Percentiles rank a stretch among this genome's conserved stretches.
phyloP scores from a whole-genome alignment of 23 tunicate genomes.

The Clavelina lepadiformis region DNA sequence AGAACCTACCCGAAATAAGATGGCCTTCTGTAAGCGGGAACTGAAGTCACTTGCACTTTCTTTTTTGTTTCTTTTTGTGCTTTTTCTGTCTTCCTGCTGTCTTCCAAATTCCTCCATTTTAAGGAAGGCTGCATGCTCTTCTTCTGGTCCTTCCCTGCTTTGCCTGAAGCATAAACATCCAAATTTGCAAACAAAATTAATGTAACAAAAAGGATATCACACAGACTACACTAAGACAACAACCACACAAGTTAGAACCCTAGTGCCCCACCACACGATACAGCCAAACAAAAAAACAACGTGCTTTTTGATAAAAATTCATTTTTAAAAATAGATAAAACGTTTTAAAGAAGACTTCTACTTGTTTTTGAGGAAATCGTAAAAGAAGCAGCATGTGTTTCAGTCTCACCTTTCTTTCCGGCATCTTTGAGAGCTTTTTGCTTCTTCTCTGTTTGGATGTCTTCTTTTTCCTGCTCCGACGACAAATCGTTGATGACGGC shows the following conservation, averaged over 20 bases:
- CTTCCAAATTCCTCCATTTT: slow-evolving; percentile 81
- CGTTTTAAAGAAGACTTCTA: too few relatives aligned
- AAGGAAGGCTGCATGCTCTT: slow-evolving; percentile 68
- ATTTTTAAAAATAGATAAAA: too few relatives aligned
- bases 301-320: too few relatives aligned
- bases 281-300: too few relatives aligned
- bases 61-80: slow-evolving; percentile 9
- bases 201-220: too few relatives aligned
- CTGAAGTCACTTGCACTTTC: slow-evolving; percentile 6
- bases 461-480: slow-evolving; percentile 43
- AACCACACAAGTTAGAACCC: too few relatives aligned
- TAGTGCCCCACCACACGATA: too few relatives aligned
- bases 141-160: slow-evolving; percentile 49
- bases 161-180: slow-evolving; percentile 18
- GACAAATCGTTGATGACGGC: slow-evolving; percentile 10
- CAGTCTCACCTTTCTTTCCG: slow-evolving; percentile 64
- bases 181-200: too few relatives aligned
- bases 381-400: too few relatives aligned
- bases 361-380: too few relatives aligned
- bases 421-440: slow-evolving; percentile 23
- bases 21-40: slow-evolving; percentile 22
- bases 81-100: slow-evolving; percentile 40
- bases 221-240: too few relatives aligned
- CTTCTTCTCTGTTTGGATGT: slow-evolving; percentile 24
- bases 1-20: slow-evolving; percentile 37